Percentiles rank a stretch among this genome's conserved stretches.
phyloP scores from a whole-genome alignment of 2,113 vertebrate genomes.

The Sinocyclocheilus anshuiensis region DNA sequence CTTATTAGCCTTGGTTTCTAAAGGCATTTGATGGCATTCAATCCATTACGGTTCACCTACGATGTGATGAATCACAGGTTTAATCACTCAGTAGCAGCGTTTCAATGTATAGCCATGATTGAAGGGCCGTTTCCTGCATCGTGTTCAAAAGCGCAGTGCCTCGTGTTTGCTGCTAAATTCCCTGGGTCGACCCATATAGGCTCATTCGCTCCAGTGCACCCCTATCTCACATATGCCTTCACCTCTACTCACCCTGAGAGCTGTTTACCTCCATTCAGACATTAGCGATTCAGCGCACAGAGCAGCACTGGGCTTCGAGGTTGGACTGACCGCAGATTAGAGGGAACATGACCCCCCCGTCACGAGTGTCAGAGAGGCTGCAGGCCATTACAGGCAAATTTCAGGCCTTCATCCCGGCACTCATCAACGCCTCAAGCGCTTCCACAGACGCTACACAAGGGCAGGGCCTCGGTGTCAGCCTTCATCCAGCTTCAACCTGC shows the following conservation, averaged over 20 bases:
- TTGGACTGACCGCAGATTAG: conserved; percentile 51
- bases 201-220: conserved; percentile 3
- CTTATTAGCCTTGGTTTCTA: background rate
- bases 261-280: conserved; percentile 31
- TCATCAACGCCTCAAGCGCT: conserved; percentile 5
- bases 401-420: background rate
- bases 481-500: conserved; percentile 16
- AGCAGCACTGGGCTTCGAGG: conserved; percentile 45
- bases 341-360: conserved; percentile 22
- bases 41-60: background rate
- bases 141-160: background rate
- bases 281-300: conserved; percentile 48
- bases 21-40: conserved; percentile 9
- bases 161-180: background rate
- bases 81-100: background rate
- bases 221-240: conserved; percentile 22
- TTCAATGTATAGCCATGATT: background rate
- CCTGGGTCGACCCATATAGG: background rate
- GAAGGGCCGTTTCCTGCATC: conserved; percentile 1
- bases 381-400: conserved; percentile 46
- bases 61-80: conserved; percentile 36
- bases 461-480: conserved; percentile 36
- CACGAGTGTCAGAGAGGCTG: conserved; percentile 32
- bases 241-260: conserved; percentile 6
- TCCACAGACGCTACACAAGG: background rate